These are phyloP conservation scores for Ptychadena robeensis DNA, from an alignment of 2,797 vertebrate species.

Conservation along the genomic window DNA sequence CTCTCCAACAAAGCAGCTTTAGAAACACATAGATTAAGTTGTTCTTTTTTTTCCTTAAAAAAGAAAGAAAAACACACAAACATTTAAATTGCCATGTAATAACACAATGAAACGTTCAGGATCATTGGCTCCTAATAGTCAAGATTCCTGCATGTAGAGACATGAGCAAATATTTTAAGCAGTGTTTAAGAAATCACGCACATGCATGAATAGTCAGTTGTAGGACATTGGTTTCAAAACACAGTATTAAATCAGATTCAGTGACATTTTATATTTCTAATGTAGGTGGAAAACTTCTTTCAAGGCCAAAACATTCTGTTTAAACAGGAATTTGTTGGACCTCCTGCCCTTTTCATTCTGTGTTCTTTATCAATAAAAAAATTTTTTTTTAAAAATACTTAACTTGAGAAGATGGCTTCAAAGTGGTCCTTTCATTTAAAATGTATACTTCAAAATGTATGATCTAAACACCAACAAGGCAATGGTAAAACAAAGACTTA, in stretches of 20 bases:
- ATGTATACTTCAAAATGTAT: too few relatives aligned
- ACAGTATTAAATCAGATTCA: constrained; percentile 64
- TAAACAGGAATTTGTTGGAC: constrained; percentile 67
- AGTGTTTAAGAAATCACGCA: constrained; percentile 52
- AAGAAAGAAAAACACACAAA: constrained; percentile 39
- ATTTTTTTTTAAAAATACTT: background rate
- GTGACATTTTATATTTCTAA: constrained; percentile 59
- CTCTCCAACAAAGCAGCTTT: constrained; percentile 64
- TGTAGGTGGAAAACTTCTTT: constrained; percentile 54
- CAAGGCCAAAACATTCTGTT: constrained; percentile 64
- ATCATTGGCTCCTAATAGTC: constrained; percentile 35
- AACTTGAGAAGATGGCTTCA: background rate
- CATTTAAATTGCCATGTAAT: constrained; percentile 59
- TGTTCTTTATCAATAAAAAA: constrained; percentile 30
- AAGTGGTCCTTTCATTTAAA: background rate
- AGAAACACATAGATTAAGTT: constrained; percentile 59
- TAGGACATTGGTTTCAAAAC: constrained; percentile 58
- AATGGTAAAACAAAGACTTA: too few relatives aligned
- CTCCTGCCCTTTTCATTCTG: constrained; percentile 41
- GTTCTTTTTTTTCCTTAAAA: background rate
- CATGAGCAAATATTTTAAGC: constrained; percentile 56
- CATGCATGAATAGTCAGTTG: constrained; percentile 39
- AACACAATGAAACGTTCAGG: constrained; percentile 17
- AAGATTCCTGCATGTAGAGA: constrained; percentile 16
- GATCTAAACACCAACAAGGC: too few relatives aligned